Evolutionary conservation across 2,797 vertebrate genomes (phyloP), one percentile per base, ranked within the genome.

Genomic region (Characodon lateralis): DNA sequence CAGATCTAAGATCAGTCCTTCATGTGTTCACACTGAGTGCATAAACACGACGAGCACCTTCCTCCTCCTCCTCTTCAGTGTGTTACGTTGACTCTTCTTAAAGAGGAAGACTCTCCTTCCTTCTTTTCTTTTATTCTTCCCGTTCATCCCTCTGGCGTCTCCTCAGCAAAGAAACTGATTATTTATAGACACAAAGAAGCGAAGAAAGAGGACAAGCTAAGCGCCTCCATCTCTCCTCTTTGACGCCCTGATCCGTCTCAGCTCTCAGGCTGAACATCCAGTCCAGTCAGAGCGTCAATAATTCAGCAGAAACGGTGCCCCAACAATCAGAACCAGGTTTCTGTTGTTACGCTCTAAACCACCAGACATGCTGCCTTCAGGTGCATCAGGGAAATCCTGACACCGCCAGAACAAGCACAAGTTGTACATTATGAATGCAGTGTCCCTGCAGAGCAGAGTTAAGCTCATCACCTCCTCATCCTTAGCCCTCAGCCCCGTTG

Each of bases 121-220:
- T 50, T 18, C 35, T 28, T 35, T 61, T 53, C 28, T 39, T 46
- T 76, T 22, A 24, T 59, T 16, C 14, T 6, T 43, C 68, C 41
- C 0, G 2, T 72, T 78, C 1, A 20, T 61, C 83, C 82, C 85
- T 81, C 78, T 61, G 87, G 89, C 79, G 7, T 83, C 83, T 82
- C 68, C 46, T 56, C 63, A 71, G 50, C 26, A 22, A 35, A 76
- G 66, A 80, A 78, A 65, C 76, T 43, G 78, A 79, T 85, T 89
- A 91, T 91, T 89, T 89, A 85, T 91, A 88, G 87, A 85, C 66
- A 1, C 58, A 61, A 59, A 77, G 83, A 84, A 76, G 78, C 53
- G 79, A 78, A 85, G 78, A 78, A 66, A 74, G 43, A 61, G 24
- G 79, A 80, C 65, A 53, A 13, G 48, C 81, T 26, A 31, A 63